These are phyloP conservation scores for Sminthurinus aureus DNA, from an alignment of 2,888 invertebrate genomes.

Conservation along the genomic window DNA sequence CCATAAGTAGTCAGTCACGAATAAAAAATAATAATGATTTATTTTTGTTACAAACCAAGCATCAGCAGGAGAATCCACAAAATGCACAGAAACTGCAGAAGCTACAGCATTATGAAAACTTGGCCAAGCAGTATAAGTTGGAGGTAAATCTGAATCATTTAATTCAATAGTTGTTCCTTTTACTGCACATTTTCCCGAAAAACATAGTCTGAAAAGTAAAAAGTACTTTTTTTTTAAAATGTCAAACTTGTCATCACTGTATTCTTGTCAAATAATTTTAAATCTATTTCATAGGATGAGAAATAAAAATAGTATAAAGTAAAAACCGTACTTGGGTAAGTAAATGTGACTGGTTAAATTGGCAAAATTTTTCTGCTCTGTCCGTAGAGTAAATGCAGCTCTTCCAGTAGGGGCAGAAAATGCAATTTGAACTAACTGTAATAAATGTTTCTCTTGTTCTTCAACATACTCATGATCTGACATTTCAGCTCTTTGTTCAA, in stretches of 20 bases:
- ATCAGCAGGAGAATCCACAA: slow-evolving; percentile 55
- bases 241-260: too few species aligned
- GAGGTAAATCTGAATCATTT: slow-evolving; percentile 55
- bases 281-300: slow-evolving; percentile 3
- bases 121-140: slow-evolving; percentile 53
- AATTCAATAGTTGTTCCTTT: slow-evolving; percentile 57
- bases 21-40: slow-evolving; percentile 6
- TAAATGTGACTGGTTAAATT: slow-evolving; percentile 56
- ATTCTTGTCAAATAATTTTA: slow-evolving; percentile 16
- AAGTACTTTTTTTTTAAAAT: too few species aligned
- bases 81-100: slow-evolving; percentile 54
- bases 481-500: slow-evolving; percentile 59
- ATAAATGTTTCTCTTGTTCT: slow-evolving; percentile 58
- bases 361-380: slow-evolving; percentile 57
- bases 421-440: slow-evolving; percentile 56
- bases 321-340: slow-evolving; percentile 52
- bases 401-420: slow-evolving; percentile 59
- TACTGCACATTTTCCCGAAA: slow-evolving; percentile 56
- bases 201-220: slow-evolving; percentile 46
- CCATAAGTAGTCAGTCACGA: neutral
- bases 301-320: too few species aligned
- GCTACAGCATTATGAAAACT: slow-evolving; percentile 58
- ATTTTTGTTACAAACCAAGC: slow-evolving; percentile 44
- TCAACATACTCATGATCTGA: slow-evolving; percentile 59
- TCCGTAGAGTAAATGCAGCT: slow-evolving; percentile 57